Evolutionary conservation across 1,140 invertebrate species (phyloP).

Genomic region (Pseudobourletiella spinata): DNA sequence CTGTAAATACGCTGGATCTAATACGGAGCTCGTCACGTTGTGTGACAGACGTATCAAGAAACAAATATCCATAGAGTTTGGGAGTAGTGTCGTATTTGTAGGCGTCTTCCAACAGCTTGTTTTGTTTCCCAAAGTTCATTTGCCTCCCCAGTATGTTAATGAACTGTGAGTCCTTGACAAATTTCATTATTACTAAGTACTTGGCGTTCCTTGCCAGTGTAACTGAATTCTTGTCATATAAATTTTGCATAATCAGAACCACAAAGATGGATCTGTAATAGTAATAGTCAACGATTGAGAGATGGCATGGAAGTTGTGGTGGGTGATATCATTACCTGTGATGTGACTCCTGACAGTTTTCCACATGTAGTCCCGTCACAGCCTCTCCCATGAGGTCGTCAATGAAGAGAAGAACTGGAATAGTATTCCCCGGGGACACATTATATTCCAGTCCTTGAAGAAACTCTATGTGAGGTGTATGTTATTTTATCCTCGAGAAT

Average conservation of each 20-base stretch:
- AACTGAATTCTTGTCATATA: not conserved
- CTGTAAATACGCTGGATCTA: not conserved
- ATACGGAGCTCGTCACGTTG: not conserved
- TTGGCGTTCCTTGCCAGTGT: not conserved
- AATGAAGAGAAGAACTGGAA: not conserved
- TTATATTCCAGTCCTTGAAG: not conserved
- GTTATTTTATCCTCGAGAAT: not conserved
- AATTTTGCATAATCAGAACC: not conserved
- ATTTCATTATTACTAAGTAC: not conserved
- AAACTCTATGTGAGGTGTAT: not conserved
- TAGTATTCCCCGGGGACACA: not conserved
- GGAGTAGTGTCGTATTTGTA: not conserved
- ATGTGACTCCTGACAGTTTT: not conserved
- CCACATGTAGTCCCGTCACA: not conserved
- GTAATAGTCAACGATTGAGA: no score
- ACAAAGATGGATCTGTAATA: no score
- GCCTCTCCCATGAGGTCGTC: not conserved
- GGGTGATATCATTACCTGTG: no score
- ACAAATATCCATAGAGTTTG: not conserved
- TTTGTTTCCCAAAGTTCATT: not conserved
- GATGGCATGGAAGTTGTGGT: no score
- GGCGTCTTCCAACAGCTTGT: not conserved
- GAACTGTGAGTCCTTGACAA: not conserved
- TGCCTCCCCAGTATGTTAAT: not conserved
- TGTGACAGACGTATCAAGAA: not conserved